A percentile compares a stretch with the other conserved stretches of the same genome.
phyloP scores from a whole-genome alignment of 2,113 vertebrate genomes.

The Alces alces region DNA sequence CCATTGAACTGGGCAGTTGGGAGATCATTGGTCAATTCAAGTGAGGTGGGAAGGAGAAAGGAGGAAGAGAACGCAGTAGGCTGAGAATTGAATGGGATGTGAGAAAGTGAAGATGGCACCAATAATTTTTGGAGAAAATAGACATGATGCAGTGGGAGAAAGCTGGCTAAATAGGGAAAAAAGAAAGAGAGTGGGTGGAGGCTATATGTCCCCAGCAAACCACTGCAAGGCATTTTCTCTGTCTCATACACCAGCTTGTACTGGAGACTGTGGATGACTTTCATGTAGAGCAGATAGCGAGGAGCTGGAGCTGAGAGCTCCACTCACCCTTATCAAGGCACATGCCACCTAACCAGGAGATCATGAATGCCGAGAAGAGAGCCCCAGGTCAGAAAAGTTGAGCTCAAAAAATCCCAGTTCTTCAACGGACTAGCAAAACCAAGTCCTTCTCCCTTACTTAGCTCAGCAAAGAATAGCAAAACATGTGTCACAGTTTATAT shows the following conservation, averaged over 20 bases:
- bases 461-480: neutral
- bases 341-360: neutral
- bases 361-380: neutral
- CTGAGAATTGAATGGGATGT: neutral
- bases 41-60: neutral
- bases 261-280: neutral
- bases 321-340: neutral
- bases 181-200: neutral
- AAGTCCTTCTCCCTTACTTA: neutral
- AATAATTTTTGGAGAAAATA: slow-evolving; percentile 1
- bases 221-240: neutral
- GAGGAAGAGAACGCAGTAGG: neutral
- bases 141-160: neutral
- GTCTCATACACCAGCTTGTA: neutral
- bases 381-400: neutral
- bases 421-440: neutral
- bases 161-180: neutral
- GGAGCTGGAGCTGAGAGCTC: no score
- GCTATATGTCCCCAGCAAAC: neutral
- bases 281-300: neutral
- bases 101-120: neutral
- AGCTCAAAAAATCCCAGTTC: neutral
- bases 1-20: neutral
- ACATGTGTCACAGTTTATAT: accelerated
- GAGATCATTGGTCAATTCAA: neutral